phyloP scores from a whole-genome alignment of 2,797 vertebrate species.

The Myotis myotis region DNA sequence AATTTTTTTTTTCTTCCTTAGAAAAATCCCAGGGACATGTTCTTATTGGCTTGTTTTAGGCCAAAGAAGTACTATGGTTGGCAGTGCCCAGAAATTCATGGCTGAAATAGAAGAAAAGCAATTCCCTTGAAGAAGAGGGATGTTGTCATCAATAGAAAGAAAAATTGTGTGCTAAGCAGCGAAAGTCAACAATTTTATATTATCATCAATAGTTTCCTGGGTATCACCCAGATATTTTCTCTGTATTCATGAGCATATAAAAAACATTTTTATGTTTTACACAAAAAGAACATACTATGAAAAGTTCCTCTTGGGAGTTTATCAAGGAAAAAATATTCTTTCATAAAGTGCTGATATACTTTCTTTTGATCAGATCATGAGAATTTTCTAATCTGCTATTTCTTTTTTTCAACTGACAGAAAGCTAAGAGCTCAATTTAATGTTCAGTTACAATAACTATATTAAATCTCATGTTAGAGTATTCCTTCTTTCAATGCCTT shows the following conservation, averaged over 20 bases:
- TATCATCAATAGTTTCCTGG: neutral
- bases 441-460: slow-evolving; percentile 4
- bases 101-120: neutral
- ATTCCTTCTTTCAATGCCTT: slow-evolving; percentile 39
- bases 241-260: neutral
- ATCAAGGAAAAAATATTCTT: slow-evolving; percentile 13
- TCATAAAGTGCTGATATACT: neutral
- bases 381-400: slow-evolving; percentile 44
- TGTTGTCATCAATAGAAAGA: neutral
- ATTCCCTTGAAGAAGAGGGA: neutral
- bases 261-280: slow-evolving; percentile 9
- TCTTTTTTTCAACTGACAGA: slow-evolving; percentile 12
- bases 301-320: slow-evolving; percentile 10
- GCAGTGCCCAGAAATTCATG: neutral
- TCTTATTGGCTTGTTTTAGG: neutral
- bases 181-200: neutral
- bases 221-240: slow-evolving; percentile 32
- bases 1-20: neutral
- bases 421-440: slow-evolving; percentile 50
- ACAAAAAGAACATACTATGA: neutral
- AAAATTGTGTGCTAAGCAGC: neutral
- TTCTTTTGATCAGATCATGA: slow-evolving; percentile 46
- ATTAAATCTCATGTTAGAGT: slow-evolving; percentile 33
- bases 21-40: neutral
- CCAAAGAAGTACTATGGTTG: neutral